A percentile compares a stretch with the other conserved stretches of the same genome.
phyloP scores from a whole-genome alignment of 2,113 vertebrate species.

The Campylomormyrus numenius region DNA sequence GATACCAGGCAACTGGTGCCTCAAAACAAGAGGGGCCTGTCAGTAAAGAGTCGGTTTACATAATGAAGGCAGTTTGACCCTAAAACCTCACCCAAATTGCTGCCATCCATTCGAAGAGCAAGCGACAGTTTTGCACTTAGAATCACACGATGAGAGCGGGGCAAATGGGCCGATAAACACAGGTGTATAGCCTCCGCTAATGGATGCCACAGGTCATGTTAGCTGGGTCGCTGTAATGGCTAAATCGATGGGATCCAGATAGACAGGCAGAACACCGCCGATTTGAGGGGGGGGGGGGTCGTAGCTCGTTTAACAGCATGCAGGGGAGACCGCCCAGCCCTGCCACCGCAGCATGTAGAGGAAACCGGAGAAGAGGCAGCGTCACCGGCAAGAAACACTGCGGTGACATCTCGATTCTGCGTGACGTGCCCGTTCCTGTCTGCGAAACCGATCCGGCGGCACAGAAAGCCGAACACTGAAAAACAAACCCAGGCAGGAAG shows the following conservation, averaged over 20 bases:
- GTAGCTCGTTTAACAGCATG: constrained; percentile 45
- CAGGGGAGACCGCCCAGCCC: constrained; percentile 15
- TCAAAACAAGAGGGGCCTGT: neutral
- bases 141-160: neutral
- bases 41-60: neutral
- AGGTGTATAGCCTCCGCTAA: neutral
- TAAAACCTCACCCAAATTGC: neutral
- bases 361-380: constrained; percentile 14
- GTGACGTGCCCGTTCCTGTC: constrained; percentile 34
- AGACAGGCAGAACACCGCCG: neutral
- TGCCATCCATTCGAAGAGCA: neutral
- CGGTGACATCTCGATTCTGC: constrained; percentile 48
- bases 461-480: neutral
- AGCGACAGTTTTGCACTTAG: neutral
- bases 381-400: constrained; percentile 44
- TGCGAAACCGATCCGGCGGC: constrained; percentile 22
- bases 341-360: neutral
- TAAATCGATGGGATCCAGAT: constrained; percentile 8
- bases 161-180: neutral
- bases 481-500: neutral
- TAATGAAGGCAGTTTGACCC: neutral
- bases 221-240: neutral
- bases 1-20: neutral
- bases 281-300: constrained; percentile 26
- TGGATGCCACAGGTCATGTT: constrained; percentile 2